Conservation (phyloP, 2,888 invertebrate species). For the Rhorus exstirpatorius region DNA sequence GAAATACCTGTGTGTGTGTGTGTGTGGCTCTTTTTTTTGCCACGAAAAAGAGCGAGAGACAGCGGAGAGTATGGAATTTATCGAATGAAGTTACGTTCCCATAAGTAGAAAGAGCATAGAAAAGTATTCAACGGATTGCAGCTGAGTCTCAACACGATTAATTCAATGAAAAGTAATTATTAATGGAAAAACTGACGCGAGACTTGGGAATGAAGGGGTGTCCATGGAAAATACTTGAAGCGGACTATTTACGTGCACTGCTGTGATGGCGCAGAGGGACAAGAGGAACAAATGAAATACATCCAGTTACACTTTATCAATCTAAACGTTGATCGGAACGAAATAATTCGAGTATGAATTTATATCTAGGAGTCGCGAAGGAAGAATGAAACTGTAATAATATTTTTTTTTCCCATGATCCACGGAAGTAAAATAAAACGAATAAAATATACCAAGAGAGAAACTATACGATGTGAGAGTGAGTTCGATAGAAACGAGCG, state of each 20-base stretch:
- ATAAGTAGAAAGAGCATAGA: not conserved
- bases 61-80: constrained; percentile 30
- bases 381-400: not conserved
- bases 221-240: not conserved
- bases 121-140: constrained; percentile 6
- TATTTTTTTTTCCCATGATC: not conserved
- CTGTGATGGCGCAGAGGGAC: not conserved
- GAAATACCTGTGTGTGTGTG: constrained; percentile 18
- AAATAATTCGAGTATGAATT: too few species aligned
- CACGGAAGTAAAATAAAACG: not conserved
- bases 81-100: not conserved
- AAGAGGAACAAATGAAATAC: not conserved
- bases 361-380: too few species aligned
- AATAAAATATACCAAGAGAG: not conserved
- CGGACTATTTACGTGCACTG: not conserved
- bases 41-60: not conserved
- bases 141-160: not conserved
- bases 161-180: not conserved
- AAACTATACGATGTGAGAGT: constrained; percentile 45
- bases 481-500: constrained; percentile 66
- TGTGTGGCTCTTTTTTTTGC: constrained; percentile 31
- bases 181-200: not conserved
- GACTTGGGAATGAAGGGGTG: not conserved
- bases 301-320: too few species aligned
- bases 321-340: too few species aligned